Evolutionary conservation across 2,888 invertebrate genomes (phyloP).

Genomic region (Scaptomyza caliginosa): DNA sequence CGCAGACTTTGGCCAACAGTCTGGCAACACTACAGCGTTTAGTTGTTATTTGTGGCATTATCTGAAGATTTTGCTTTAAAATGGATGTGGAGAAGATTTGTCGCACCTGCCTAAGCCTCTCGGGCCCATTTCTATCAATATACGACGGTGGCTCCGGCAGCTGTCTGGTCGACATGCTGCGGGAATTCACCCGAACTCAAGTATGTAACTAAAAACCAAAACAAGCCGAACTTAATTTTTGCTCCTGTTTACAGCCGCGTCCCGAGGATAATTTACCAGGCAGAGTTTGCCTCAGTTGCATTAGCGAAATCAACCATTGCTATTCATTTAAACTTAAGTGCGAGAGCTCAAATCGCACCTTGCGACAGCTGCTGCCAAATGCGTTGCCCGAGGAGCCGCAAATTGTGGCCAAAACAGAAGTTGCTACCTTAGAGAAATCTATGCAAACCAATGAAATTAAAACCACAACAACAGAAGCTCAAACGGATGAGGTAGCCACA

Average conservation of each 20-base stretch:
- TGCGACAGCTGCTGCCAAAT: constrained; percentile 79
- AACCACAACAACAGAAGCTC: constrained; percentile 38
- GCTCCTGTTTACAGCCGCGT: constrained; percentile 64
- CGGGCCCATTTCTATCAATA: constrained; percentile 79
- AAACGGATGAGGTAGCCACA: constrained; percentile 49
- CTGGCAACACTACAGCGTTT: constrained; percentile 31
- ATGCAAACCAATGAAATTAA: constrained; percentile 41
- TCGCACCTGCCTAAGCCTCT: constrained; percentile 80
- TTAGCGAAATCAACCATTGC: constrained; percentile 83
- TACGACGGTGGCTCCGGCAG: constrained; percentile 73
- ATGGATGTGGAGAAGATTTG: constrained; percentile 82
- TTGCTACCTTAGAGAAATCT: constrained; percentile 35
- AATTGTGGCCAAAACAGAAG: constrained; percentile 1
- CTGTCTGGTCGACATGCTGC: constrained; percentile 81
- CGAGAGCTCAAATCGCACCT: constrained; percentile 81
- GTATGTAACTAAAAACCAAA: constrained; percentile 42
- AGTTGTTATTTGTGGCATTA: constrained; percentile 44
- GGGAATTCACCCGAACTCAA: constrained; percentile 70
- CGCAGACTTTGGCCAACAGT: neutral
- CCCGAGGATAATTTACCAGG: constrained; percentile 82
- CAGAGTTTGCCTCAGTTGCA: constrained; percentile 82
- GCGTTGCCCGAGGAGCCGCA: constrained; percentile 63
- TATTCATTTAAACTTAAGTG: constrained; percentile 83
- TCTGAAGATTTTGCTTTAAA: constrained; percentile 17
- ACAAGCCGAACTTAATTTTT: neutral